Percentiles rank a stretch among this genome's conserved stretches.
Conservation (phyloP, 2,888 invertebrate genomes). For the Drosophila tripunctata region DNA sequence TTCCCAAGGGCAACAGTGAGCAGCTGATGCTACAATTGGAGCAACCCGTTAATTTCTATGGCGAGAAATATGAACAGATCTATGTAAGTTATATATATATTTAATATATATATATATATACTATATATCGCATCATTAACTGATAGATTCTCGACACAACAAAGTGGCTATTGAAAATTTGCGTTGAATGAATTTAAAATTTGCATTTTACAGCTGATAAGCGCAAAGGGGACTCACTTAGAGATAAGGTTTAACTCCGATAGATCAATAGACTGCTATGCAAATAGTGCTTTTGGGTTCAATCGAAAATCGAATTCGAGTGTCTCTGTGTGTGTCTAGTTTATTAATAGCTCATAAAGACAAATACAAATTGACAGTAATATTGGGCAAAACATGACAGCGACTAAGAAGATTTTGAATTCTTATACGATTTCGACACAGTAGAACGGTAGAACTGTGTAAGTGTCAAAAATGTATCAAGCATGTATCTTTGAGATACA, state of each 20-base stretch:
- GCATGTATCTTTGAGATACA: slow-evolving; percentile 32
- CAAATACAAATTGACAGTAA: slow-evolving; percentile 49
- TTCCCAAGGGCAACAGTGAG: slow-evolving; percentile 82
- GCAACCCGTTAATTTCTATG: slow-evolving; percentile 91
- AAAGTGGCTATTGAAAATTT: slow-evolving; percentile 12
- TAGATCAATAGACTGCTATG: slow-evolving; percentile 4
- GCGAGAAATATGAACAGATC: slow-evolving; percentile 89
- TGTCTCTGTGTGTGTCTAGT: slow-evolving; percentile 1
- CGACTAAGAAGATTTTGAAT: slow-evolving; percentile 13
- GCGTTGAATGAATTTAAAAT: slow-evolving; percentile 24
- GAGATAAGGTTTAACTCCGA: slow-evolving; percentile 6
- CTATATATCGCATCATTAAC: slow-evolving; percentile 11
- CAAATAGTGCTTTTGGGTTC: slow-evolving; percentile 19
- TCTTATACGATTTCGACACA: neutral
- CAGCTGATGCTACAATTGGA: slow-evolving; percentile 78
- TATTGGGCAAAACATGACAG: slow-evolving; percentile 71
- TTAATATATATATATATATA: neutral
- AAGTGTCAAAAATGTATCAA: slow-evolving; percentile 16
- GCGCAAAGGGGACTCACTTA: neutral
- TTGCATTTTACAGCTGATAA: slow-evolving; percentile 15
- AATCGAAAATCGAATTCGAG: slow-evolving; percentile 4
- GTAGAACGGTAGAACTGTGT: slow-evolving; percentile 32
- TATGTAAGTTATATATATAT: slow-evolving; percentile 89
- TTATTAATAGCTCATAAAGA: slow-evolving; percentile 59
- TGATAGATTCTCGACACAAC: slow-evolving; percentile 15